Evolutionary conservation across 2,113 vertebrate genomes (phyloP).

Genomic region (Dolichallabes microphthalmus): DNA sequence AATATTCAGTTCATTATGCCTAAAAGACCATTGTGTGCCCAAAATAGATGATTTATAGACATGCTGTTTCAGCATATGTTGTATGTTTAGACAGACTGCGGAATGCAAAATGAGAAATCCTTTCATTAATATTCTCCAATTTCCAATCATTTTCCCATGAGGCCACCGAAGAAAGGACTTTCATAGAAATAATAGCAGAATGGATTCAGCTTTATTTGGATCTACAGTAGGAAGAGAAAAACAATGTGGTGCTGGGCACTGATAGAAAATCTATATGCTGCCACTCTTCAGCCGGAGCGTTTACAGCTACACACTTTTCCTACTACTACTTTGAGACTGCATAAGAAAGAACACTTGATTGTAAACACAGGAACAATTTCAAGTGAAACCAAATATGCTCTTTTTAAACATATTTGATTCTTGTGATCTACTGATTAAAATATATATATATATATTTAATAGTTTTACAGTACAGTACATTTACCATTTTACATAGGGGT

Average conservation of each 20-base stretch:
- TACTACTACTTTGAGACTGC: not conserved
- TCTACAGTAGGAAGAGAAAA: not conserved
- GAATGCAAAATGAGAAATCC: slow-evolving; percentile 7
- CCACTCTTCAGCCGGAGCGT: slow-evolving; percentile 8
- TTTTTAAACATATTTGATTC: not conserved
- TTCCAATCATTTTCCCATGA: not conserved
- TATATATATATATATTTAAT: too few species aligned
- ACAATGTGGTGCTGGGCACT: not conserved
- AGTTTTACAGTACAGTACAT: not conserved
- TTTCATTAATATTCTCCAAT: slow-evolving; percentile 28
- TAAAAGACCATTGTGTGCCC: slow-evolving; percentile 15
- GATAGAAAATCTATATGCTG: slow-evolving; percentile 21
- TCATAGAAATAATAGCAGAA: not conserved
- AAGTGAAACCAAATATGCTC: not conserved
- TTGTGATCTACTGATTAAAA: not conserved
- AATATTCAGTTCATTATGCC: slow-evolving; percentile 22
- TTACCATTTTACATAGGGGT: not conserved
- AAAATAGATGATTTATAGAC: slow-evolving; percentile 29
- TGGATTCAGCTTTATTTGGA: slow-evolving; percentile 15
- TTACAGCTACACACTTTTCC: slow-evolving; percentile 7
- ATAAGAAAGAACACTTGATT: not conserved
- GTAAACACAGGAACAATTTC: not conserved
- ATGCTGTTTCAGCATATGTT: slow-evolving; percentile 21
- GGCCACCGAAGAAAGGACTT: not conserved
- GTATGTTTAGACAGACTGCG: slow-evolving; percentile 1